phyloP scores from a whole-genome alignment of 1,140 invertebrate species.

The Camponotus pennsylvanicus region DNA sequence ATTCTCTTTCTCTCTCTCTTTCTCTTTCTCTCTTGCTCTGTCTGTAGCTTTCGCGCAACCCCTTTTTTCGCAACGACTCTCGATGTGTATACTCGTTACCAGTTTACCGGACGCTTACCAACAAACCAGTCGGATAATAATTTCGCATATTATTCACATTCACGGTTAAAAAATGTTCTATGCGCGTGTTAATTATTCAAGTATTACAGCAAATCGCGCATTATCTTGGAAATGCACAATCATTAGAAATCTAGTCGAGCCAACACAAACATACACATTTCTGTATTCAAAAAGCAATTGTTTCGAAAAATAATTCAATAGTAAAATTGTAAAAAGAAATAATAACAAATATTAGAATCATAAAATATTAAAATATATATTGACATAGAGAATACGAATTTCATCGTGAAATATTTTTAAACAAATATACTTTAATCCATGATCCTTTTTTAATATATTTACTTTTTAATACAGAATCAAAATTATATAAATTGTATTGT shows the following conservation, averaged over 20 bases:
- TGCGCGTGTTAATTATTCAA: not conserved
- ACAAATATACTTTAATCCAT: not conserved
- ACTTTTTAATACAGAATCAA: not conserved
- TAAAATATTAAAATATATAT: not conserved
- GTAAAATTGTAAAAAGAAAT: not conserved
- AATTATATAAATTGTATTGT: not conserved
- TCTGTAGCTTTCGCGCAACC: conserved; percentile 70
- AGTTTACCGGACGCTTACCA: conserved; percentile 39
- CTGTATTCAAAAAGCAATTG: no score
- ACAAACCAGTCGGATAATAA: conserved; percentile 60
- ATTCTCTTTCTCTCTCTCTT: conserved; percentile 36
- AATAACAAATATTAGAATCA: not conserved
- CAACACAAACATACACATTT: no score
- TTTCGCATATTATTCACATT: conserved; percentile 13
- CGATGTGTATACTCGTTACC: conserved; percentile 40
- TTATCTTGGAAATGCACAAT: not conserved
- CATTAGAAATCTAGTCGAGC: not conserved
- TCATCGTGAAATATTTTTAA: not conserved
- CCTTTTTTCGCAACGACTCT: conserved; percentile 73
- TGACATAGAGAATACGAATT: not conserved
- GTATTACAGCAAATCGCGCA: not conserved
- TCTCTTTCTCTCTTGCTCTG: conserved; percentile 24
- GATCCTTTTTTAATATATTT: not conserved
- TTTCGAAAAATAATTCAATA: no score
- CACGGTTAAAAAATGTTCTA: not conserved